phyloP scores from a whole-genome alignment of 2,888 invertebrate genomes.

The Ormyrus nitidulus region DNA sequence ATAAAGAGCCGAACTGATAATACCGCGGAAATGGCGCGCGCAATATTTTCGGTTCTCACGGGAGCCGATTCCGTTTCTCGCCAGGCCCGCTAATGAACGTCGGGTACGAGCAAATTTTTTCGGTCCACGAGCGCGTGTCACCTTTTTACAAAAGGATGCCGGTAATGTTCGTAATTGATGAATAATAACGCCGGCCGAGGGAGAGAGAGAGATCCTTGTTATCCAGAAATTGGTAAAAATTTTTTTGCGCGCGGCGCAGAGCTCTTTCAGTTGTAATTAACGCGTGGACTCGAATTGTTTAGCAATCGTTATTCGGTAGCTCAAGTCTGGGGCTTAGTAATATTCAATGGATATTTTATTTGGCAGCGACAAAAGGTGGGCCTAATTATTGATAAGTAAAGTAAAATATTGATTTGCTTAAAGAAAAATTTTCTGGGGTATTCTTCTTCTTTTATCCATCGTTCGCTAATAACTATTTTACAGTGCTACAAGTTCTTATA shows the following conservation, averaged over 20 bases:
- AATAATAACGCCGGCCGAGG: constrained; percentile 38
- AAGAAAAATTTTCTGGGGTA: too few relatives aligned
- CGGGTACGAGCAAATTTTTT: constrained; percentile 46
- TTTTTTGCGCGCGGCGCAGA: constrained; percentile 21
- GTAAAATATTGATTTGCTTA: too few relatives aligned
- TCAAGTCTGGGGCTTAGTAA: background rate
- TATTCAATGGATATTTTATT: constrained; percentile 13
- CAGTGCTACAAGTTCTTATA: too few relatives aligned
- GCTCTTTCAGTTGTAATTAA: constrained; percentile 47
- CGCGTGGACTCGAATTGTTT: constrained; percentile 35
- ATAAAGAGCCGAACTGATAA: constrained; percentile 30
- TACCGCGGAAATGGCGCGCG: constrained; percentile 26
- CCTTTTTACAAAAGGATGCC: constrained; percentile 23
- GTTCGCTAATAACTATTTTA: too few relatives aligned
- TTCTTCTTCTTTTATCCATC: too few relatives aligned
- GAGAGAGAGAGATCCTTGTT: constrained; percentile 24
- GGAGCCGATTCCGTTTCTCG: constrained; percentile 21
- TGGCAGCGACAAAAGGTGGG: too few relatives aligned
- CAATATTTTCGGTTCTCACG: constrained; percentile 52
- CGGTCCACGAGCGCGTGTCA: constrained; percentile 27
- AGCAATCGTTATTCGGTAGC: constrained; percentile 39
- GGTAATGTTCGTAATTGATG: constrained; percentile 51
- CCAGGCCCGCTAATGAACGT: constrained; percentile 47
- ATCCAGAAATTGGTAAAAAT: constrained; percentile 50
- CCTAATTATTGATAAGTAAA: too few relatives aligned